Conservation (phyloP, 2,113 vertebrate genomes). For the Colius striatus region DNA sequence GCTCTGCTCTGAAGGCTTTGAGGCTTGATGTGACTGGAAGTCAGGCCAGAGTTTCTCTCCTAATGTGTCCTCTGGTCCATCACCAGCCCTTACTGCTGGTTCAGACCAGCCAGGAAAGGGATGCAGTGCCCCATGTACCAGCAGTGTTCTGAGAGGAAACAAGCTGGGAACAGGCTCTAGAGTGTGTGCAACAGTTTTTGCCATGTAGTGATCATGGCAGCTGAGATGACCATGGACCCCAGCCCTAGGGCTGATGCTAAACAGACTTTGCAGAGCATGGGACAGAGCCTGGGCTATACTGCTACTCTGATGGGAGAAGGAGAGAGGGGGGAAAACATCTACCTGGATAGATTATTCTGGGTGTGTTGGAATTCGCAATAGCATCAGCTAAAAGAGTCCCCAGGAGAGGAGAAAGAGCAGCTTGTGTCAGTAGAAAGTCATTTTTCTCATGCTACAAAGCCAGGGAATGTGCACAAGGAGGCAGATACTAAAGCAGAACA, state of each 20-base stretch:
- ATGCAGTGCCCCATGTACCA: no score
- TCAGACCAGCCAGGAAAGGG: background rate
- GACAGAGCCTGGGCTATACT: background rate
- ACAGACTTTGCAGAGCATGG: background rate
- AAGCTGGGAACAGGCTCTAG: background rate
- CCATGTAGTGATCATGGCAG: background rate
- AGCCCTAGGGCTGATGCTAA: background rate
- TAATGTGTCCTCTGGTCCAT: background rate
- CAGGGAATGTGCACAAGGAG: background rate
- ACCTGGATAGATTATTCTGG: background rate
- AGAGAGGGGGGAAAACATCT: background rate
- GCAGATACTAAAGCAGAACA: background rate
- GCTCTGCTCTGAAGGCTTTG: background rate
- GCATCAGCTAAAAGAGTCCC: background rate
- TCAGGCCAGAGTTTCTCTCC: background rate
- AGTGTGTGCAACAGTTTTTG: background rate
- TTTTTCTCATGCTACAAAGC: background rate
- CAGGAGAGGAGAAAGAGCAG: background rate
- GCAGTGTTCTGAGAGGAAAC: background rate
- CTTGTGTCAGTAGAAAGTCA: background rate
- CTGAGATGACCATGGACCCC: background rate
- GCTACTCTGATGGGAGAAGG: background rate
- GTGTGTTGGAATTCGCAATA: background rate
- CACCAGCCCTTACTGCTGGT: background rate
- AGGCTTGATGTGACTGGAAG: background rate